A percentile compares a stretch with the other conserved stretches of the same genome.
Evolutionary conservation across 2,797 vertebrate species (phyloP).

Genomic region (Gadopsis bispinosus): DNA sequence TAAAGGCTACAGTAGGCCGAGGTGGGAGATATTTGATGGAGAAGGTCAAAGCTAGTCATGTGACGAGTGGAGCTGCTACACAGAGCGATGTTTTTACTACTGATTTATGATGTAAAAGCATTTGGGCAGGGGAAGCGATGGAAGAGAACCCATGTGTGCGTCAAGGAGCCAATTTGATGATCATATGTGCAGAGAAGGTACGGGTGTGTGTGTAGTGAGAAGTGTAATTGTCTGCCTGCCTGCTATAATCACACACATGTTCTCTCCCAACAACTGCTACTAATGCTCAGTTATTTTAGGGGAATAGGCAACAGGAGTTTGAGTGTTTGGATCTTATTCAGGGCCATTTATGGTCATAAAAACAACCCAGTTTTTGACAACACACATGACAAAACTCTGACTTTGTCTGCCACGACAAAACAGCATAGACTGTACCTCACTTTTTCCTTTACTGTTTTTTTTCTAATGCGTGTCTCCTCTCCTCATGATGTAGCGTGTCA

Average conservation of each 20-base stretch:
- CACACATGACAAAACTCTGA: conserved; percentile 16
- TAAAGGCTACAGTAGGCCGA: conserved; percentile 77
- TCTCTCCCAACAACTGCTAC: neutral
- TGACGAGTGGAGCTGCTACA: conserved; percentile 76
- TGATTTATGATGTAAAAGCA: conserved; percentile 78
- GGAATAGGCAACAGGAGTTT: neutral
- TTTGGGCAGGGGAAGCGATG: conserved; percentile 43
- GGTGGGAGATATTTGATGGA: conserved; percentile 76
- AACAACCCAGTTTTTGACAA: conserved; percentile 14
- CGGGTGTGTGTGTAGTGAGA: conserved; percentile 34
- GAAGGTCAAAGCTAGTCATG: conserved; percentile 76
- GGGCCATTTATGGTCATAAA: conserved; percentile 14
- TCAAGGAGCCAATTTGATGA: conserved; percentile 51
- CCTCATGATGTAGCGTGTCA: conserved; percentile 72
- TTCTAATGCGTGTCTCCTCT: conserved; percentile 56
- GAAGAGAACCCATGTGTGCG: conserved; percentile 60
- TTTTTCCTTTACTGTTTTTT: conserved; percentile 44
- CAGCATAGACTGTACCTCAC: conserved; percentile 13
- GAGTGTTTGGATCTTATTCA: neutral
- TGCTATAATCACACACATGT: conserved; percentile 1
- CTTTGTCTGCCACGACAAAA: conserved; percentile 34
- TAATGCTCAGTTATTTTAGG: conserved; percentile 14
- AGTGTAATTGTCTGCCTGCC: conserved; percentile 26
- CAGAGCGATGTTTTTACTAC: conserved; percentile 73
- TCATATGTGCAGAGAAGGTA: conserved; percentile 38